Conservation (phyloP, 1,140 invertebrate genomes). For the Euwallacea similis region DNA sequence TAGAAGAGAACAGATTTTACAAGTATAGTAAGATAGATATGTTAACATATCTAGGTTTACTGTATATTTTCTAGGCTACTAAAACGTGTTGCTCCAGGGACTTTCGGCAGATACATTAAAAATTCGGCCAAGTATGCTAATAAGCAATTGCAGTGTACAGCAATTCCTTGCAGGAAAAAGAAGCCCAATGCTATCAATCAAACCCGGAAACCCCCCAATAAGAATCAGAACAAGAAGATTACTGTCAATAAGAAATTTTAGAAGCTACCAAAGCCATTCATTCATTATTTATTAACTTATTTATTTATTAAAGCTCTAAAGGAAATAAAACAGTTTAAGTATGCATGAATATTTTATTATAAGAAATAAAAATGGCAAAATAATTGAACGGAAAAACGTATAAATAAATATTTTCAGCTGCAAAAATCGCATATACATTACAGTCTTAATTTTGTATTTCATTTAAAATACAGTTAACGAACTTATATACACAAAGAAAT, state of each 20-base stretch:
- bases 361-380: conserved; percentile 30
- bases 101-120: conserved; percentile 47
- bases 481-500: conserved; percentile 47
- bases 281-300: conserved; percentile 43
- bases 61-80: conserved; percentile 45
- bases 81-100: conserved; percentile 45
- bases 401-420: conserved; percentile 49
- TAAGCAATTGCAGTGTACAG: conserved; percentile 49
- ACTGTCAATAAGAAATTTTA: conserved; percentile 39
- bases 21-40: conserved; percentile 41
- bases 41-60: neutral
- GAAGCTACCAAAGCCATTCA: conserved; percentile 44
- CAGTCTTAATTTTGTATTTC: conserved; percentile 50
- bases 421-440: conserved; percentile 49
- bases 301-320: conserved; percentile 37
- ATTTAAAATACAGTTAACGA: conserved; percentile 38
- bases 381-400: conserved; percentile 38
- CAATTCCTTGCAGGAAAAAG: conserved; percentile 48
- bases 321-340: conserved; percentile 35
- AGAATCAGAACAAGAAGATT: conserved; percentile 29
- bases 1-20: conserved; percentile 51
- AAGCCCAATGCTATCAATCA: conserved; percentile 22
- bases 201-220: conserved; percentile 19
- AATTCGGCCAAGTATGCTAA: conserved; percentile 45
- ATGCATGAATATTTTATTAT: conserved; percentile 35